A percentile compares a stretch with the other conserved stretches of the same genome.
phyloP scores from a whole-genome alignment of 2,888 invertebrate genomes.

The Cephalotes varians region DNA sequence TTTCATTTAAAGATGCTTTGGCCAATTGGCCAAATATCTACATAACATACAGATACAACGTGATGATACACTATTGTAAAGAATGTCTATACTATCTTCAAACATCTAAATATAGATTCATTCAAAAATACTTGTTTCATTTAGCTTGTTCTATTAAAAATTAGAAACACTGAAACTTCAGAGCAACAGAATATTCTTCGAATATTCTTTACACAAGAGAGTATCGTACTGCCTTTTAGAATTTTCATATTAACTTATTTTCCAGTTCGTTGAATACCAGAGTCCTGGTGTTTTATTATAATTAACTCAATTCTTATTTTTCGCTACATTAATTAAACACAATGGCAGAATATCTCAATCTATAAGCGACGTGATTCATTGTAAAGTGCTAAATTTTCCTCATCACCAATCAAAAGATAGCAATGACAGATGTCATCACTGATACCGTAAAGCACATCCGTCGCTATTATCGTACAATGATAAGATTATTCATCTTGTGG shows the following conservation, averaged over 20 bases:
- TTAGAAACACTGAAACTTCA: background rate
- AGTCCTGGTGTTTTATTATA: background rate
- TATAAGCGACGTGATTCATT: constrained; percentile 4
- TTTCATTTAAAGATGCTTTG: too few relatives aligned
- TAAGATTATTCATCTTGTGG: background rate
- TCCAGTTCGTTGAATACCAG: background rate
- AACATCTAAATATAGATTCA: constrained; percentile 23
- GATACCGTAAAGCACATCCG: background rate
- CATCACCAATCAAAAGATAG: background rate
- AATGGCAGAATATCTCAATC: background rate
- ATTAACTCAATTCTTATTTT: background rate
- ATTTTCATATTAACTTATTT: background rate
- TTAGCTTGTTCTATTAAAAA: background rate
- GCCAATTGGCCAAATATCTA: too few relatives aligned
- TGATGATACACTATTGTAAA: background rate
- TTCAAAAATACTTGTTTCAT: constrained; percentile 17
- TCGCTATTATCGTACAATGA: background rate
- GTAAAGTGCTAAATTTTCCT: background rate
- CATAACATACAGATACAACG: background rate
- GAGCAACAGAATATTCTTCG: background rate
- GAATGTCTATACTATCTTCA: constrained; percentile 10
- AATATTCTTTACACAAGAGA: background rate
- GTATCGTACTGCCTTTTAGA: background rate
- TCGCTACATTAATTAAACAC: background rate
- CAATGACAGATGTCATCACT: background rate